Evolutionary conservation across 2,888 invertebrate genomes (phyloP), one percentile per base, ranked within the genome.

Genomic region (Gari tellinella): DNA sequence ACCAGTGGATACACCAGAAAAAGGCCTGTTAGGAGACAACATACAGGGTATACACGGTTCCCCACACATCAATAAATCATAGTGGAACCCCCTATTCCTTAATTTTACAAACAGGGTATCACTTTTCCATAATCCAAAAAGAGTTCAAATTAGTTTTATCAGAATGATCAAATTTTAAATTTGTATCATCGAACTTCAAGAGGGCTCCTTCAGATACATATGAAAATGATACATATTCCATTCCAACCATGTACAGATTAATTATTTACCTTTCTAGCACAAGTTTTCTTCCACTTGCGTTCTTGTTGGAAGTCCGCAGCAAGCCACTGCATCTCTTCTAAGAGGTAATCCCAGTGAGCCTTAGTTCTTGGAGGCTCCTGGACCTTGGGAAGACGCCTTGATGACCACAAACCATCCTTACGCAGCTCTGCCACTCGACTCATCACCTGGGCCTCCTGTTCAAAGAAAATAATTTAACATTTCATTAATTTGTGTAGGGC

Each of bases 241-340:
- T n/a, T n/a, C n/a, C n/a, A n/a, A n/a, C n/a, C n/a, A n/a, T n/a
- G n/a, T n/a, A n/a, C n/a, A n/a, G n/a, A n/a, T n/a, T n/a, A n/a
- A n/a, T n/a, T n/a, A n/a, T 8, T 66, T 81, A 94, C 94, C 93
- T 97, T 98, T 91, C 96, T 96, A 0, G 98, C 97, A 5, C 97
- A 97, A 70, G 96, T 96, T 92, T 97, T 97, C 91, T 99, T 99
- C 97, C 98, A 98, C 92, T 98, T 98, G 77, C 99, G 94, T 92
- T 99, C 99, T 92, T 98, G 97, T 31, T 96, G 96, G 93, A 99
- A 99, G 93, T 99, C 99, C 43, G 97, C 96, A 41, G 98, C 97
- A 82, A 99, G 94, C 99, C 99, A 99, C 43, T 96, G 96, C 97
- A 99, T 98, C 93, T 99, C 99, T 92, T 99, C 99, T 46, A 99